A percentile compares a stretch with the other conserved stretches of the same genome.
These are phyloP conservation scores for Eubasilissa regina DNA, from an alignment of 1,140 invertebrate genomes.

Conservation along the genomic window DNA sequence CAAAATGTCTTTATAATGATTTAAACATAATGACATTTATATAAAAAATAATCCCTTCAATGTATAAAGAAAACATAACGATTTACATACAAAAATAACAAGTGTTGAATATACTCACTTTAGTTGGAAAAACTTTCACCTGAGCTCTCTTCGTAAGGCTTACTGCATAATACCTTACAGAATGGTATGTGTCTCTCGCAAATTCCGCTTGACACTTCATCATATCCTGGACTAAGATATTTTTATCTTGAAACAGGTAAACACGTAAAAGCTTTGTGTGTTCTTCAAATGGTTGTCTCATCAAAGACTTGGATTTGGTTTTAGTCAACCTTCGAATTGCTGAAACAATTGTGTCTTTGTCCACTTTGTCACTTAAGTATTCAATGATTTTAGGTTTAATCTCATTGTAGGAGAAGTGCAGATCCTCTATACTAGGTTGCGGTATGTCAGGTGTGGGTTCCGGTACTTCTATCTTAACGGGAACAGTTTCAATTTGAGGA, in stretches of 20 bases:
- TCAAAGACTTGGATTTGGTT: conserved; percentile 10
- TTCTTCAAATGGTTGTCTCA: conserved; percentile 25
- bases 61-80: background rate
- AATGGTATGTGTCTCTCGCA: conserved; percentile 29
- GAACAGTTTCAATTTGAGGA: background rate
- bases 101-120: background rate
- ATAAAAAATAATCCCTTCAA: background rate
- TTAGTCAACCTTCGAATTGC: conserved; percentile 27
- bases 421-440: background rate
- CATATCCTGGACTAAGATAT: conserved; percentile 36
- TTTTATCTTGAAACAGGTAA: conserved; percentile 33
- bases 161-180: conserved; percentile 33
- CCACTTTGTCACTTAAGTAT: conserved; percentile 38
- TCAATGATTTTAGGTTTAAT: conserved; percentile 39
- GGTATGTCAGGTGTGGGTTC: background rate
- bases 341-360: conserved; percentile 30
- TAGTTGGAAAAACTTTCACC: background rate
- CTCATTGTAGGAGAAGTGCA: conserved; percentile 22
- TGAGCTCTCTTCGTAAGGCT: conserved; percentile 14
- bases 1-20: background rate
- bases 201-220: conserved; percentile 17
- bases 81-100: background rate
- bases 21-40: background rate
- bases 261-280: conserved; percentile 31
- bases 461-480: background rate